phyloP scores from a whole-genome alignment of 2,888 invertebrate species.

The Balanococcus diminutus region DNA sequence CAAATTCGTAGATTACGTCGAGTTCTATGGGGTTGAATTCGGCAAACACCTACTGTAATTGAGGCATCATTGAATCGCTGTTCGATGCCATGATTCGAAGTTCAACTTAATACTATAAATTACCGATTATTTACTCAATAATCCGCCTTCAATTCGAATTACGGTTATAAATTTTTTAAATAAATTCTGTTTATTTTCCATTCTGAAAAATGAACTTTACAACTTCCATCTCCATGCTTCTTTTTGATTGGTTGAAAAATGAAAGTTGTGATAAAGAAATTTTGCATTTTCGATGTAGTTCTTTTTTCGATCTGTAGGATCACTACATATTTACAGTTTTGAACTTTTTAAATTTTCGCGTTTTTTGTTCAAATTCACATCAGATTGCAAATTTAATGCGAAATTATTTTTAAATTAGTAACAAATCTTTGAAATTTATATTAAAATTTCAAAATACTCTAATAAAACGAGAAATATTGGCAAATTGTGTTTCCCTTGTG shows the following conservation, averaged over 20 bases:
- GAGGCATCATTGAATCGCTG: slow-evolving; percentile 49
- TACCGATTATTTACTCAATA: not conserved
- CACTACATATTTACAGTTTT: not conserved
- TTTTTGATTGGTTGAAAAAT: not conserved
- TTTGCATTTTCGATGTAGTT: not conserved
- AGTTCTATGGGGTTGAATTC: not conserved
- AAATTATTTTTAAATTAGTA: not conserved
- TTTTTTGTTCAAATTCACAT: not conserved
- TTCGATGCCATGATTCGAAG: slow-evolving; percentile 21
- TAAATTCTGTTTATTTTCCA: not conserved
- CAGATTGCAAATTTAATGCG: not conserved
- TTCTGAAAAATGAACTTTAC: not conserved
- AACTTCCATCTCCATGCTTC: not conserved
- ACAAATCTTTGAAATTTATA: not conserved
- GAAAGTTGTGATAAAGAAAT: not conserved
- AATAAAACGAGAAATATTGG: not conserved
- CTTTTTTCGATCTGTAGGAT: not conserved
- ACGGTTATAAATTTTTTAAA: not conserved
- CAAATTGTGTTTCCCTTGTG: too few relatives aligned
- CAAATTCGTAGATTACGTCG: not conserved
- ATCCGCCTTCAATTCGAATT: not conserved
- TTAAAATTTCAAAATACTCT: not conserved
- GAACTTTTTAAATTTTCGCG: not conserved
- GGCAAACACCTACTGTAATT: slow-evolving; percentile 45
- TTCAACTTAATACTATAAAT: not conserved